phyloP scores from a whole-genome alignment of 2,113 vertebrate species.

The Paralichthys olivaceus region DNA sequence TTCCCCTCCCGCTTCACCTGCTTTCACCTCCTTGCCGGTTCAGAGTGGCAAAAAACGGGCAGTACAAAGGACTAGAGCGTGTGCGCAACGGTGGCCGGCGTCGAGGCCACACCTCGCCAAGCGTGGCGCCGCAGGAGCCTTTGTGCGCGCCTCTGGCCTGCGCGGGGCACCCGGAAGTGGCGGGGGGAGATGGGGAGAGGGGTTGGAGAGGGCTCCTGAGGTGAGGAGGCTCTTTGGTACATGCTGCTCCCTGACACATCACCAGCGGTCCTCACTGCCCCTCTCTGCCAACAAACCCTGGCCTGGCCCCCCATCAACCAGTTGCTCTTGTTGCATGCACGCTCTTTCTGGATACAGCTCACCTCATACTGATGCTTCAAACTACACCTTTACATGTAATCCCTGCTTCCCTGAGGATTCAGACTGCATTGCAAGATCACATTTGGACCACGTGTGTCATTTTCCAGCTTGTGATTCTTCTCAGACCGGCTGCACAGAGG shows the following conservation, averaged over 20 bases:
- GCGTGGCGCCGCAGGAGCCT: constrained; percentile 65
- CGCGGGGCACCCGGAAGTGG: constrained; percentile 70
- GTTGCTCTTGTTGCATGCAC: constrained; percentile 54
- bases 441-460: constrained; percentile 24
- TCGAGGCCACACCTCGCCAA: constrained; percentile 72
- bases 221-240: constrained; percentile 48
- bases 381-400: constrained; percentile 2
- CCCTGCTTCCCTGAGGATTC: background rate
- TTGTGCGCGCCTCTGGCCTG: constrained; percentile 65
- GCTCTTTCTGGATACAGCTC: constrained; percentile 55
- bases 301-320: constrained; percentile 44
- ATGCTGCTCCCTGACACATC: constrained; percentile 33
- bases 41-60: constrained; percentile 68
- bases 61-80: constrained; percentile 81
- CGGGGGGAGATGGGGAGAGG: constrained; percentile 38
- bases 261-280: constrained; percentile 4
- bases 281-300: constrained; percentile 34
- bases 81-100: constrained; percentile 57
- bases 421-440: background rate
- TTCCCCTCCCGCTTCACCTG: constrained; percentile 64
- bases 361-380: constrained; percentile 14
- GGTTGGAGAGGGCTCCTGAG: constrained; percentile 49
- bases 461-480: constrained; percentile 3
- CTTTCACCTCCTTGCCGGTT: constrained; percentile 63
- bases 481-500: background rate